Conservation (phyloP, 2,797 vertebrate genomes). For the Gadopsis bispinosus region DNA sequence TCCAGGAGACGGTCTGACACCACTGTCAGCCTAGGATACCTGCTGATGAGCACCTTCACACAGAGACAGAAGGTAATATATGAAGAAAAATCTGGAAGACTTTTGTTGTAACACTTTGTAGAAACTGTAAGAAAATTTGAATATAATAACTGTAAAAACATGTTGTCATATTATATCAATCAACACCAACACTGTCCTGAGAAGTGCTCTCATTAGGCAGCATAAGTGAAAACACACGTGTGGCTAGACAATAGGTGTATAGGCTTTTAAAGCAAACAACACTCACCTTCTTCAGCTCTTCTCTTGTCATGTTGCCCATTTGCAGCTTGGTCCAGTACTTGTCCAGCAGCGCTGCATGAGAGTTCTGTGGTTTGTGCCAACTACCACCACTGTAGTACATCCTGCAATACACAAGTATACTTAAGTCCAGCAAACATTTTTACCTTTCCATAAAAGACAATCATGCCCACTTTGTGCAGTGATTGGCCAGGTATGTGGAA, state of each 20-base stretch:
- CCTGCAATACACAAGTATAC: conserved; percentile 63
- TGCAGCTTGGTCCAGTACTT: conserved; percentile 96
- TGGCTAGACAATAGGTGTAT: not conserved
- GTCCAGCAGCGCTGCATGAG: conserved; percentile 91
- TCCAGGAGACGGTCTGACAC: conserved; percentile 91
- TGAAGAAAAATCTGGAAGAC: not conserved
- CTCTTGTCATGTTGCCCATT: conserved; percentile 90
- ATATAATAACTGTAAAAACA: not conserved
- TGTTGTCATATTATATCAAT: not conserved
- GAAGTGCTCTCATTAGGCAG: not conserved
- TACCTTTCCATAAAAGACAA: not conserved
- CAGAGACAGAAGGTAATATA: not conserved
- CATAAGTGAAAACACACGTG: not conserved
- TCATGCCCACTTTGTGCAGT: not conserved
- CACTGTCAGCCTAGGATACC: conserved; percentile 84
- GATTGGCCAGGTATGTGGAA: not conserved
- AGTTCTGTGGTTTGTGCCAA: conserved; percentile 92
- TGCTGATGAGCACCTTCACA: conserved; percentile 87
- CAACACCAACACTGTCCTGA: not conserved
- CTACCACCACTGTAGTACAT: conserved; percentile 86
- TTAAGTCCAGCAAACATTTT: not conserved
- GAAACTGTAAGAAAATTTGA: not conserved
- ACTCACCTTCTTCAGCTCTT: conserved; percentile 92
- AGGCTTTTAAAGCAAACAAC: not conserved
- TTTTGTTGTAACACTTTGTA: not conserved